These are phyloP conservation scores for Perizoma affinitatum DNA, from an alignment of 2,888 invertebrate genomes.

Conservation along the genomic window DNA sequence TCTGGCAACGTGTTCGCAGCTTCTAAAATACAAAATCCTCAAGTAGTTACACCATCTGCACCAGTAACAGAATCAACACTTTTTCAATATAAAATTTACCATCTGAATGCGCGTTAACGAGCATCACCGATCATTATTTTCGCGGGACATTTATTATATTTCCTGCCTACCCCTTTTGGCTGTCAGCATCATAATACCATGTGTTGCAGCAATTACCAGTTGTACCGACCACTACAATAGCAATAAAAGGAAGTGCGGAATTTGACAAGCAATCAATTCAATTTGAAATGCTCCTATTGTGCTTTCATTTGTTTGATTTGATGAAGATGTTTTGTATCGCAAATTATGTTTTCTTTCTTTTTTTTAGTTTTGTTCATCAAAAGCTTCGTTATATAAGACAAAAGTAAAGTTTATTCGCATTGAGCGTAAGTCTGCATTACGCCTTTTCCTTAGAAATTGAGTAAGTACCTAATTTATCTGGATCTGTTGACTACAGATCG, in stretches of 20 bases:
- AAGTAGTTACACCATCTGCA: conserved; percentile 33
- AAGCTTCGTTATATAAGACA: too few species aligned
- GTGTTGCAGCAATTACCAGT: conserved; percentile 76
- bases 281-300: conserved; percentile 65
- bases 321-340: conserved; percentile 50
- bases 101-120: conserved; percentile 56
- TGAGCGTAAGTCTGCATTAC: too few species aligned
- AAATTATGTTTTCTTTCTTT: too few species aligned
- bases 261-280: conserved; percentile 81
- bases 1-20: too few species aligned
- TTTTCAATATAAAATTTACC: conserved; percentile 40
- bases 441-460: too few species aligned
- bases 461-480: too few species aligned
- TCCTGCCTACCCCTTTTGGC: conserved; percentile 65
- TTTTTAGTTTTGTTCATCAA: too few species aligned
- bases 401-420: too few species aligned
- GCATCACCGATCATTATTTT: conserved; percentile 51
- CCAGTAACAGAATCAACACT: conserved; percentile 28
- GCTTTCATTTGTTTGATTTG: conserved; percentile 62
- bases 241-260: conserved; percentile 69
- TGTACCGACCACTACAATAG: conserved; percentile 62
- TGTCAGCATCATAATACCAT: conserved; percentile 62
- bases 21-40: neutral
- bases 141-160: conserved; percentile 49
- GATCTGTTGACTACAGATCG: too few species aligned